These are phyloP conservation scores for Serinus canaria DNA, from an alignment of 2,113 vertebrate species.

Conservation along the genomic window DNA sequence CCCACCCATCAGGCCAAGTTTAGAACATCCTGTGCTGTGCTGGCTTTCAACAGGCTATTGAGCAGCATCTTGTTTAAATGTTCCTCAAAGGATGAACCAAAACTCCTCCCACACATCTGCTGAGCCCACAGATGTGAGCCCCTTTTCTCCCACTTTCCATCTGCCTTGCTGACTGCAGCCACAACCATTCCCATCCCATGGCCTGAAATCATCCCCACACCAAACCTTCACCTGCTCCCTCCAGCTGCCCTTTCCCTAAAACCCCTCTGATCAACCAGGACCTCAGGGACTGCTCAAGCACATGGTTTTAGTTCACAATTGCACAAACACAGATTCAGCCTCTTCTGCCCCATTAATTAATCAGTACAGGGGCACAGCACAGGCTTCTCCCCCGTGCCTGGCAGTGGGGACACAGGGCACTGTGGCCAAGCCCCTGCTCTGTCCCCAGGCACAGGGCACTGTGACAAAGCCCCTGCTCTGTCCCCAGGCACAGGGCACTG, in stretches of 20 bases:
- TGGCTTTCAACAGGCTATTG: background rate
- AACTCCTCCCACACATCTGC: background rate
- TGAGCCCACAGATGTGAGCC: background rate
- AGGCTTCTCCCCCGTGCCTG: accelerated
- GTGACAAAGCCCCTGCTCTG: no score
- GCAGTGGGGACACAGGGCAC: accelerated
- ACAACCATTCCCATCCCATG: background rate
- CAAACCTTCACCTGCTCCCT: background rate
- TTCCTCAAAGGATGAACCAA: background rate
- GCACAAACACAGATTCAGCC: background rate
- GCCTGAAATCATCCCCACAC: background rate
- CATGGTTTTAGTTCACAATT: background rate
- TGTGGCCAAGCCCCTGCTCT: background rate
- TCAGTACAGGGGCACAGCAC: no score
- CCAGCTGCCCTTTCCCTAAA: background rate
- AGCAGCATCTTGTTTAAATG: background rate
- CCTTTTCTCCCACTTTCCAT: background rate
- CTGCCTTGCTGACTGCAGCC: background rate
- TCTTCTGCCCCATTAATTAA: accelerated
- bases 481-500: background rate
- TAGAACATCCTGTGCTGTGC: background rate
- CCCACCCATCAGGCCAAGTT: background rate
- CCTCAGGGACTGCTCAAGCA: background rate
- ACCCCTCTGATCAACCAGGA: accelerated
- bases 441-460: background rate